Percentiles rank a stretch among this genome's conserved stretches.
phyloP scores from a whole-genome alignment of 2,888 invertebrate genomes.

The Cephus spinipes region DNA sequence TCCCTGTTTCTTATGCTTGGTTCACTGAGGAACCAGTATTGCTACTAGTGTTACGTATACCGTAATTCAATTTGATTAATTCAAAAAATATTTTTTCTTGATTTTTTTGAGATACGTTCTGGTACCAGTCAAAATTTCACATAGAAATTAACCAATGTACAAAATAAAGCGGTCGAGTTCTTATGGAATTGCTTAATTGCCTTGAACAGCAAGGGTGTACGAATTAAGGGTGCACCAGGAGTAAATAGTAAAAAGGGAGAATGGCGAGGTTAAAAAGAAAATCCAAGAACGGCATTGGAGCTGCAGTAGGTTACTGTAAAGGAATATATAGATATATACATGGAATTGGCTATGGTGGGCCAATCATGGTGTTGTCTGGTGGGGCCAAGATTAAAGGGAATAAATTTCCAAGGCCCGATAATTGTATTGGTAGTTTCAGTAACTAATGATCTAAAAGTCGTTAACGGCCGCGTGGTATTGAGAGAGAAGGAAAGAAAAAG shows the following conservation, averaged over 20 bases:
- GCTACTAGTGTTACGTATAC: neutral
- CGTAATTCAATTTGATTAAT: neutral
- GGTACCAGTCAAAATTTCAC: neutral
- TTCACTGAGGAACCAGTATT: neutral
- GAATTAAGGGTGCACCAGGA: neutral
- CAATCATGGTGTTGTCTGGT: slow-evolving; percentile 45
- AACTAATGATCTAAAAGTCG: slow-evolving; percentile 67
- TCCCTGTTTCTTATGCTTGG: slow-evolving; percentile 15
- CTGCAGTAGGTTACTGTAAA: neutral
- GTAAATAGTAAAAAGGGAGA: neutral
- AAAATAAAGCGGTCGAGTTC: neutral
- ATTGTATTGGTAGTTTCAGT: slow-evolving; percentile 66
- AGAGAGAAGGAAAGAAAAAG: slow-evolving; percentile 6
- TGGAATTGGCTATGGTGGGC: slow-evolving; percentile 48
- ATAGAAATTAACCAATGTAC: neutral
- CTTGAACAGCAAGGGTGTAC: neutral
- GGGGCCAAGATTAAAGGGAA: slow-evolving; percentile 58
- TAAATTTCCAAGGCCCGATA: slow-evolving; percentile 62
- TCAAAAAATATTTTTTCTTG: neutral
- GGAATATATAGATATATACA: neutral
- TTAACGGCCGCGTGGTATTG: slow-evolving; percentile 42
- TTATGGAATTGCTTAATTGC: neutral
- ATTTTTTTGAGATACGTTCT: neutral
- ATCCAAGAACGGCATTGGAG: neutral
- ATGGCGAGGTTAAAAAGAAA: neutral